phyloP scores from a whole-genome alignment of 23 tunicate species.

The Phallusia fumigata region DNA sequence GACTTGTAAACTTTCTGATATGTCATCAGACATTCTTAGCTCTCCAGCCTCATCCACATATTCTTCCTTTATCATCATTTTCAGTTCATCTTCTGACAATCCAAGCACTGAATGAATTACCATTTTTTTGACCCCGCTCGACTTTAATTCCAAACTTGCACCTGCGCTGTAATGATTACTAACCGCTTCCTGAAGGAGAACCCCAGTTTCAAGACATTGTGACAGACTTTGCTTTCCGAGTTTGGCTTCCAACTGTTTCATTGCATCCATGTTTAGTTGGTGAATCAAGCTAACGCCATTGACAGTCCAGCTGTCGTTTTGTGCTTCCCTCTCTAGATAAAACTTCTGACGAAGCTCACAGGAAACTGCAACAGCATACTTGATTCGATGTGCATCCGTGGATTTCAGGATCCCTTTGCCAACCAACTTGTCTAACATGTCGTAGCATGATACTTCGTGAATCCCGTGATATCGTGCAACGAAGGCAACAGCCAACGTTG shows the following conservation, averaged over 20 bases:
- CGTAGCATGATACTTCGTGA: neutral
- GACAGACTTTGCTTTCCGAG: neutral
- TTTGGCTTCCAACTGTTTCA: neutral
- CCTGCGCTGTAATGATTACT: neutral
- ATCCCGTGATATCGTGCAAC: constrained; percentile 4
- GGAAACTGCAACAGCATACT: neutral
- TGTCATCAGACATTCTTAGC: neutral
- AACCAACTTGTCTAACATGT: neutral
- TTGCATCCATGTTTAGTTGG: neutral
- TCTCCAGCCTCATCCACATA: neutral
- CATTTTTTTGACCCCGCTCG: neutral
- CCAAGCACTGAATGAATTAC: neutral
- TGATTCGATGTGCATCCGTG: neutral
- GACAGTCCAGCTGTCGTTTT: neutral
- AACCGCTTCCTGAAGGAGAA: neutral
- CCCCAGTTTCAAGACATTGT: neutral
- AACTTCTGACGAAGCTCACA: constrained; percentile 9
- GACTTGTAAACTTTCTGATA: neutral
- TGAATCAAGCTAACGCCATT: neutral
- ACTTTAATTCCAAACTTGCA: no score
- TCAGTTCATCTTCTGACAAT: neutral
- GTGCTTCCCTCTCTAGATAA: neutral
- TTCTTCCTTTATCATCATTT: neutral
- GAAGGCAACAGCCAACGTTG: constrained; percentile 1
- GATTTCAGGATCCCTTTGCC: neutral